Base-by-base conservation (phyloP, 2,888 invertebrate species). In the Plusia festucae region DNA sequence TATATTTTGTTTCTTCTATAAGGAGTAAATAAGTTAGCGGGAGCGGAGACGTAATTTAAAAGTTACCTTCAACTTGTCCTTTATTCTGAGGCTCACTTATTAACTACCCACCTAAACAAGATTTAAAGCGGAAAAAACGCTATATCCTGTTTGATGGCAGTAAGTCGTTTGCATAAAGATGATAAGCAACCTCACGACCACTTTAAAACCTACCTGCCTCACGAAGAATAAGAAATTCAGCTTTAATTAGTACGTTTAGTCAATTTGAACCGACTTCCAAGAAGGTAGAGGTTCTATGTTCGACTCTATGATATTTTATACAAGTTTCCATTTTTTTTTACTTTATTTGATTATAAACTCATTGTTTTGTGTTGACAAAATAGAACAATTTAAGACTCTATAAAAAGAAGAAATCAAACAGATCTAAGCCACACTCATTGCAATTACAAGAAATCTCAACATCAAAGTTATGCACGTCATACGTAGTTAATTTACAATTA, bases 1-100 rank as follows among this genome's bases (percentile, higher is more conserved):
- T 92, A 93, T 93, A 93, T 94, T 94, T 93, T 93, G 93, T 92
- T 93, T 91, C 89, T 89, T 88, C 89, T 91, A 91, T 92, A 93
- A 90, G 88, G 87, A 91, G 91, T 93, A 93, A 93, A 93, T 93
- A 94, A 93, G 92, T 93, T 92, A 93, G 87, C 80, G 81, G 85
- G 86, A 89, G 86, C 88, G 88, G 90, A 89, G 90, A 93, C 89
- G 91, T 90, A 90, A 93, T 93, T 93, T 93, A 91, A 92, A 92
- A 93, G 93, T 93, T 92, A 86, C 88, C 86, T 86, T 85, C 85
- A 84, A 90, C 88, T 88, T 89, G 87, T 84, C 85, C 84, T 87
- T 85, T 85, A 84, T 83, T 81, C 82, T 79, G 74, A 79, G 86
- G 85, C 85, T 79, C 82, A 85, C 81, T 86, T 88, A 86, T 88